These are phyloP conservation scores for Pituophis catenifer DNA, from an alignment of 2,113 vertebrate genomes.

Conservation along the genomic window DNA sequence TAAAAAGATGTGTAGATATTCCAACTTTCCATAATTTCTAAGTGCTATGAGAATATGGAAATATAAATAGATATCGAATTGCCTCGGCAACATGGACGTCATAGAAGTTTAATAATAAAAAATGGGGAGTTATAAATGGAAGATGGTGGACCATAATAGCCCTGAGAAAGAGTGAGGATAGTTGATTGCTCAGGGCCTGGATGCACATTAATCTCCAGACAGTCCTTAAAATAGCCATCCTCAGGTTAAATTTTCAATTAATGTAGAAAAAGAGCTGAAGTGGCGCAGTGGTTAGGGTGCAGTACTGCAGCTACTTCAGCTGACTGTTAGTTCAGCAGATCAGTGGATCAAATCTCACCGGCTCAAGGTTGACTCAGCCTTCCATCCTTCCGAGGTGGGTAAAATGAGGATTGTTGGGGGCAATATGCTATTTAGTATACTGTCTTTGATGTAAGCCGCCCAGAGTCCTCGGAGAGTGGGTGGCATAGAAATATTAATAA, in stretches of 20 bases:
- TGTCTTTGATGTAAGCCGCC: no score
- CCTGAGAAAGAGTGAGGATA: background rate
- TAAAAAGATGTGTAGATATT: background rate
- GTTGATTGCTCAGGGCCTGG: background rate
- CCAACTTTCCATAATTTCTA: background rate
- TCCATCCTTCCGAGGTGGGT: no score
- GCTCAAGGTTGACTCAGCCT: no score
- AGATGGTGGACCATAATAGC: background rate
- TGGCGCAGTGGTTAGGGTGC: no score
- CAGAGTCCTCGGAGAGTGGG: no score
- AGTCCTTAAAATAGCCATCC: background rate
- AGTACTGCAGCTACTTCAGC: no score
- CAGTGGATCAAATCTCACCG: no score
- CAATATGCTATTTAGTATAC: no score
- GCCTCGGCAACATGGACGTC: background rate
- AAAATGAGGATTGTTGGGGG: no score
- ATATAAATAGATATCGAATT: background rate
- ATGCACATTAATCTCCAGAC: background rate
- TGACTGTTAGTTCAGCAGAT: no score
- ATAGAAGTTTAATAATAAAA: background rate
- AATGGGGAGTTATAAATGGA: background rate
- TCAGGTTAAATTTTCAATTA: background rate
- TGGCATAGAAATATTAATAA: no score
- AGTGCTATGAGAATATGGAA: background rate
- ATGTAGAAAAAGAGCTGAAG: background rate